Evolutionary conservation across 1,140 invertebrate genomes (phyloP).

Genomic region (Temnothorax longispinosus): DNA sequence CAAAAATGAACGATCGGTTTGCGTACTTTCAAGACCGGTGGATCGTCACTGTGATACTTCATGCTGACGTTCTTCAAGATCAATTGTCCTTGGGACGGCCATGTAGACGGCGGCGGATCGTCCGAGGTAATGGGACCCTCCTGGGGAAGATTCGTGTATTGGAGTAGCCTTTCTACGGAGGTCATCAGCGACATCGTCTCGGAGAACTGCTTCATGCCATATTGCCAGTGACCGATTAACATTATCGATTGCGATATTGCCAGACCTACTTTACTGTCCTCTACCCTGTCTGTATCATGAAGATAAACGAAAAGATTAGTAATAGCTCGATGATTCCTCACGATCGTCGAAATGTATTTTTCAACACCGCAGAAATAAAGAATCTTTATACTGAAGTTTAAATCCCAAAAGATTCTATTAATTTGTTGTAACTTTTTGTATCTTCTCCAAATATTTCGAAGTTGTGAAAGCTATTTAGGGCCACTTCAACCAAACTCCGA

Average conservation of each 20-base stretch:
- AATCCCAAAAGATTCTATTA: slow-evolving; percentile 77
- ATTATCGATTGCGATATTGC: slow-evolving; percentile 94
- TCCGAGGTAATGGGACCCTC: no score
- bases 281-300: slow-evolving; percentile 73
- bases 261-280: slow-evolving; percentile 91
- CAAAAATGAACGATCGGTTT: neutral
- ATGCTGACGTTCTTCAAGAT: slow-evolving; percentile 89
- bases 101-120: no score
- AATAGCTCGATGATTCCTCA: neutral
- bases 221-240: slow-evolving; percentile 93
- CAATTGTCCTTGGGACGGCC: slow-evolving; percentile 82
- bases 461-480: neutral
- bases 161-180: no score
- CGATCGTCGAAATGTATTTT: neutral
- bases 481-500: no score
- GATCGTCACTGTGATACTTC: slow-evolving; percentile 88
- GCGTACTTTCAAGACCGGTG: slow-evolving; percentile 89
- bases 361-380: neutral
- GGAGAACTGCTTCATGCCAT: slow-evolving; percentile 92
- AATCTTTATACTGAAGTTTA: neutral
- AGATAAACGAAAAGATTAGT: neutral
- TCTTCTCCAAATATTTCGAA: slow-evolving; percentile 86
- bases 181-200: slow-evolving; percentile 89
- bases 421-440: slow-evolving; percentile 87
- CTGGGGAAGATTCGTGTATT: no score